Evolutionary conservation across 2,113 vertebrate genomes (phyloP), one percentile per base, ranked within the genome.

Genomic region (Clarias magur): DNA sequence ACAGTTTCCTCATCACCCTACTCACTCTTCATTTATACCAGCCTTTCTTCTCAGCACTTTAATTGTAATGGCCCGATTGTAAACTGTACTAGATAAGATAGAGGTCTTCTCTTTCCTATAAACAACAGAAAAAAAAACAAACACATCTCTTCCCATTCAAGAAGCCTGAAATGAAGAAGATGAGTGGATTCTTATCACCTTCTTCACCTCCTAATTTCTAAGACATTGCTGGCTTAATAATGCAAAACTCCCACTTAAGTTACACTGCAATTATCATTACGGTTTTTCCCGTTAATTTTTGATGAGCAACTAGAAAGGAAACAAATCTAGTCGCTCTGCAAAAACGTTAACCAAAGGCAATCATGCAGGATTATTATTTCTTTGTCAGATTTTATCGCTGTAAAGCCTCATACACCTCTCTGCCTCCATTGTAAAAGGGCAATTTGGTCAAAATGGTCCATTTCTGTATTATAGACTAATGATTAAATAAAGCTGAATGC

Each of bases 141-240:
- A 72, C 86, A 88, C 62, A 80, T 83, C 4, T 82, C 80, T 60
- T 76, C 53, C 86, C 85, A 88, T 87, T 63, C n/a, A 82, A 85
- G 82, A 87, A 67, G 80, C 42, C 70, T 87, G 82, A 75, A 81
- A 88, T 87, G 85, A 87, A 79, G 73, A 63, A 81, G 89, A 88
- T 85, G 82, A 87, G 70, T 87, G 84, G 73, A 79, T 83, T 68
- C 81, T 85, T 83, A 75, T 90, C 87, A 81, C 84, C 63, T 86
- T 86, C 87, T 88, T 82, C 85, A 87, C 78, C 85, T 86, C 84
- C 88, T 84, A 87, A 87, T 92, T 88, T 84, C 88, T 86, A 16
- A 87, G 88, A 87, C 92, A 90, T 90, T 89, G 91, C 86, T 73
- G 75, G 86, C 88, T 93, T 92, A 94, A 94, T 94, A 93, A 93